Conservation (phyloP, 2,888 invertebrate genomes). For the Eupithecia centaureata region DNA sequence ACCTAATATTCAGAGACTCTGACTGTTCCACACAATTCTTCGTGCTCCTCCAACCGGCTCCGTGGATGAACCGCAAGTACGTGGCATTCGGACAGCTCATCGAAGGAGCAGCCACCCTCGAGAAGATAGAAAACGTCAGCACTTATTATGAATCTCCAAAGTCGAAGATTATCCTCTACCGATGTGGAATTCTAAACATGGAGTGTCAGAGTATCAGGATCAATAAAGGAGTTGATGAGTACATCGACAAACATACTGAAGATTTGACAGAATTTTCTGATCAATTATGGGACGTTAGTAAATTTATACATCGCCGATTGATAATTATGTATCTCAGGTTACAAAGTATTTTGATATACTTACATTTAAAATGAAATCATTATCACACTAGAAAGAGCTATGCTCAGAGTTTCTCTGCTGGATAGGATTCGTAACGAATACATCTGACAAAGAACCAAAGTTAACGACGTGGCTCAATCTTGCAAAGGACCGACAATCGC, state of each 20-base stretch:
- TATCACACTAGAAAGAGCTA: too few relatives aligned
- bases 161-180: constrained; percentile 56
- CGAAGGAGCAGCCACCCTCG: constrained; percentile 85
- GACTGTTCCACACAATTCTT: constrained; percentile 89
- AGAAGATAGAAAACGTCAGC: constrained; percentile 84
- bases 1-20: constrained; percentile 72
- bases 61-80: constrained; percentile 89
- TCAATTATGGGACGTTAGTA: constrained; percentile 58
- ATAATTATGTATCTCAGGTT: too few relatives aligned
- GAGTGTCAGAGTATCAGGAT: constrained; percentile 67
- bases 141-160: constrained; percentile 86
- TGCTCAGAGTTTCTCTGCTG: too few relatives aligned
- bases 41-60: constrained; percentile 85
- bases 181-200: constrained; percentile 68
- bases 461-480: too few relatives aligned
- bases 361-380: too few relatives aligned
- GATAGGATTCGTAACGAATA: too few relatives aligned
- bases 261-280: constrained; percentile 61
- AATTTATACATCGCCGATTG: constrained; percentile 12
- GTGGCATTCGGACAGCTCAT: constrained; percentile 90
- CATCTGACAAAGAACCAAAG: too few relatives aligned
- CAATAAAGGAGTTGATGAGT: constrained; percentile 62
- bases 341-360: too few relatives aligned
- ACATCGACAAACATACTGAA: constrained; percentile 68
- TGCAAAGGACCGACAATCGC: too few relatives aligned